Base-by-base conservation (phyloP, 1,140 invertebrate genomes). In the Micrasema minimum region DNA sequence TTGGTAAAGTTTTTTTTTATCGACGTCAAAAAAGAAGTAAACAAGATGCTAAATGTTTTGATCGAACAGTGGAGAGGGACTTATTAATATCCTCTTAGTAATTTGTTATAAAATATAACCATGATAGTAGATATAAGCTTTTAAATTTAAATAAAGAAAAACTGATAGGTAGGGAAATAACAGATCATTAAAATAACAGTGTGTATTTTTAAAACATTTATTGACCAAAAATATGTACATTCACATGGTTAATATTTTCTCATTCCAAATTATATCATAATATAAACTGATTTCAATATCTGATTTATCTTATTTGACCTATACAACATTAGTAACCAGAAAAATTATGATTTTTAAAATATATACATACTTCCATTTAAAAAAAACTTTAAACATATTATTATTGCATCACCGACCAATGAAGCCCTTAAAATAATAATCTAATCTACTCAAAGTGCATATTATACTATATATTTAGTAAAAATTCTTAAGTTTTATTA, bases 331-430 rank as follows among this genome's bases (percentile, higher is more conserved):
- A 59, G 38, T 35, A 41, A 59, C 55, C 37, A 59, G n/a, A 16
- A 46, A n/a, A 7, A 16, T 46, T 46, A 20, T 22, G n/a, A n/a
- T n/a, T n/a, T n/a, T n/a, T n/a, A 51, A 41, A 22, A 41, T 22
- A 59, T 11, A 11, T 68, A 68, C 55, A 51, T 69, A 59, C 66
- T 51, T 18, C 50, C 38, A 68, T 43, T 43, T 43, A 16, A 37
- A 67, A 66, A 22, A 55, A 55, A 67, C 26, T 4, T 31, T 31
- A 31, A 31, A 31, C 2, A 31, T 31, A 31, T 31, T n/a, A n/a
- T 23, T 74, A 74, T 74, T 74, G 72, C 72, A 74, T 70, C 72
- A 62, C 72, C 64, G 72, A 74, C 72, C 72, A 66, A 70, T 66
- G 26, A 55, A 66, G 41, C 46, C 31, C 48, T 46, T 59, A 23